Evolutionary conservation across 2,113 vertebrate species (phyloP).

Genomic region (Leuciscus idus): DNA sequence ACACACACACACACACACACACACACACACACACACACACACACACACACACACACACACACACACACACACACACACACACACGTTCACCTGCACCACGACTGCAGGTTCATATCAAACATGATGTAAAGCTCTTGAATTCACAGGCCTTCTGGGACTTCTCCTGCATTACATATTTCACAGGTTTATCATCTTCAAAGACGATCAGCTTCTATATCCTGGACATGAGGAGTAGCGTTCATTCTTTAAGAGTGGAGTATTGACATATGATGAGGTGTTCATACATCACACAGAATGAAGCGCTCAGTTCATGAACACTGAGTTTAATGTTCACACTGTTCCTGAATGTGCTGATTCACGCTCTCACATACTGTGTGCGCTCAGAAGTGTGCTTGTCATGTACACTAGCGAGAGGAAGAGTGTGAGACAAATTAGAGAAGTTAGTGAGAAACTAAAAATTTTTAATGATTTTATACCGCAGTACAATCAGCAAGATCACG

Average conservation of each 20-base stretch:
- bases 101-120: neutral
- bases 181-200: neutral
- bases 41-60: neutral
- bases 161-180: neutral
- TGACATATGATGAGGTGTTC: neutral
- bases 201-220: neutral
- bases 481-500: neutral
- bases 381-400: neutral
- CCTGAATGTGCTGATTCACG: neutral
- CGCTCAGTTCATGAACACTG: neutral
- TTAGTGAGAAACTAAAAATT: neutral
- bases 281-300: neutral
- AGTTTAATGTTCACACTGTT: neutral
- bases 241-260: neutral
- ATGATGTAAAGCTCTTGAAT: slow-evolving; percentile 11
- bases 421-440: neutral
- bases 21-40: neutral
- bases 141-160: slow-evolving; percentile 1
- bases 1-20: no score
- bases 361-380: neutral
- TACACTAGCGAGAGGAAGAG: neutral
- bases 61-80: neutral
- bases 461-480: neutral
- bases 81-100: neutral
- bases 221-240: neutral